Evolutionary conservation across 2,113 vertebrate species (phyloP).

Genomic region (Colaptes auratus): DNA sequence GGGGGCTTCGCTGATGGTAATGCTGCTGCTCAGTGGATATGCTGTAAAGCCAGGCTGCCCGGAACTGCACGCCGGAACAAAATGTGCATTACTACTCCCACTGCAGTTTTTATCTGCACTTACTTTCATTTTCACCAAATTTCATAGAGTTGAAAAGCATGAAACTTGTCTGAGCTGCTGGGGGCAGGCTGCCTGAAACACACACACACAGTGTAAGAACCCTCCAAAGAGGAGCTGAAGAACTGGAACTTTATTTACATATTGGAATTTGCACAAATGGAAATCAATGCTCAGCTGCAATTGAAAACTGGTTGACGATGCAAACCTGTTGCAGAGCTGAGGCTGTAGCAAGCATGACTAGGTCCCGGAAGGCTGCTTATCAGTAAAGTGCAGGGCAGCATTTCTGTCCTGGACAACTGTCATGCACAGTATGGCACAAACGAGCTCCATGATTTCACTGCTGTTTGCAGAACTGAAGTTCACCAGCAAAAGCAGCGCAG

Average conservation of each 20-base stretch:
- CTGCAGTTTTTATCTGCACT: neutral
- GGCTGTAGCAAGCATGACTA: neutral
- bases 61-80: neutral
- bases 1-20: constrained; percentile 41
- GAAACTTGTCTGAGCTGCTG: neutral
- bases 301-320: neutral
- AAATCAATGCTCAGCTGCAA: neutral
- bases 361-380: neutral
- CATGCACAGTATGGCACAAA: neutral
- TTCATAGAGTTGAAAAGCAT: neutral
- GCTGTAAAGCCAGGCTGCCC: neutral
- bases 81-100: neutral
- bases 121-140: neutral
- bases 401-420: neutral
- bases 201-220: fast-evolving
- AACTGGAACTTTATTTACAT: neutral
- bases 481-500: neutral
- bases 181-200: neutral
- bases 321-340: neutral
- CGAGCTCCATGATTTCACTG: neutral
- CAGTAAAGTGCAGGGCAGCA: neutral
- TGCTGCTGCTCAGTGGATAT: constrained; percentile 31
- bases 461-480: neutral
- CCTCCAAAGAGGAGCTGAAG: neutral
- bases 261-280: neutral